phyloP scores from a whole-genome alignment of 2,888 invertebrate genomes.

The Apamea anceps region DNA sequence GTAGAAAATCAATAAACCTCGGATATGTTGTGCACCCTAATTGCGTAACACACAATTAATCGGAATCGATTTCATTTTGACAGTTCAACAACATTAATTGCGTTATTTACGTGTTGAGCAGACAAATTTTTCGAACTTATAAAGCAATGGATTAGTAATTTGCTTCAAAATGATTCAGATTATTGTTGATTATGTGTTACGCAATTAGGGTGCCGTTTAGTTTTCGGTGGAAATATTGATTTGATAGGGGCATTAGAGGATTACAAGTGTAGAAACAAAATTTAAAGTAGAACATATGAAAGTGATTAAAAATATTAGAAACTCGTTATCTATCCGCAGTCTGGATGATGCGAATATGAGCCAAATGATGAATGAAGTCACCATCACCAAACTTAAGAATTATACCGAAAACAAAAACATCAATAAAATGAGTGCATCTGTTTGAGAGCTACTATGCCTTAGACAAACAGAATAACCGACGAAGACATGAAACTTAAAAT shows the following conservation, averaged over 20 bases:
- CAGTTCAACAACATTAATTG: too few relatives aligned
- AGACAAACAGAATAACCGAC: background rate
- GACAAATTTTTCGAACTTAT: too few relatives aligned
- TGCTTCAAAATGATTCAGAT: too few relatives aligned
- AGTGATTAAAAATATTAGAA: background rate
- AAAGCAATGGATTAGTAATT: too few relatives aligned
- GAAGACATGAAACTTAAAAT: background rate
- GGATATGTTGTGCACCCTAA: too few relatives aligned
- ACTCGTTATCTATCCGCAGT: background rate
- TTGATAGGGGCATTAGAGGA: background rate
- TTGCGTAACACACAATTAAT: too few relatives aligned
- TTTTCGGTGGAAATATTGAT: background rate
- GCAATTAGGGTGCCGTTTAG: too few relatives aligned
- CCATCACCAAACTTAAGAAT: background rate
- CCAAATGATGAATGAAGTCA: background rate
- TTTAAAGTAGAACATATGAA: background rate
- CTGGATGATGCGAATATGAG: background rate
- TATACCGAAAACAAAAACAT: background rate
- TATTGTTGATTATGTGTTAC: too few relatives aligned
- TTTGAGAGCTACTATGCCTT: background rate
- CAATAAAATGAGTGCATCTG: background rate
- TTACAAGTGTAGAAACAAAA: background rate
- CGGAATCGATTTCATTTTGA: too few relatives aligned
- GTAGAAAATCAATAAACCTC: slow-evolving; percentile 18
- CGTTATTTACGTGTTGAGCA: too few relatives aligned